Conservation (phyloP, 2,113 vertebrate species). For the Calyptommatus sinebrachiatus region DNA sequence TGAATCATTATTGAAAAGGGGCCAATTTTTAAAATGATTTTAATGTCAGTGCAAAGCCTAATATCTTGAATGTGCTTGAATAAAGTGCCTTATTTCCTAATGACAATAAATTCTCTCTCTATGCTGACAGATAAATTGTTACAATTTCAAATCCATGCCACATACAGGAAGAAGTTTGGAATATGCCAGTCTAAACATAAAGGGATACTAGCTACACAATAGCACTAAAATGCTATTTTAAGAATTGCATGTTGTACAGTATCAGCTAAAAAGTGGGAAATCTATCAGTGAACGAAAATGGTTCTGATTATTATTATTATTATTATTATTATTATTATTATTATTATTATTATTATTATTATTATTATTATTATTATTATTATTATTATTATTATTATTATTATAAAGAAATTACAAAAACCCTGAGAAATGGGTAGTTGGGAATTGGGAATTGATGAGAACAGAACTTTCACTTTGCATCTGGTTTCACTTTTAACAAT, state of each 20-base stretch:
- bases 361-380: too few relatives aligned
- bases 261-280: slow-evolving; percentile 40
- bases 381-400: too few relatives aligned
- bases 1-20: background rate
- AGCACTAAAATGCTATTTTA: slow-evolving; percentile 7
- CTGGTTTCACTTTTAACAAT: background rate
- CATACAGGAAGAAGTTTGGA: background rate
- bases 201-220: background rate
- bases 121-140: slow-evolving; percentile 20
- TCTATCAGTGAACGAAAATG: slow-evolving; percentile 29
- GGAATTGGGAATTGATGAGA: background rate
- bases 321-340: background rate
- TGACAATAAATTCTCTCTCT: background rate
- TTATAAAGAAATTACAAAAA: background rate
- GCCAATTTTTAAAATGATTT: background rate
- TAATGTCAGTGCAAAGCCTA: background rate
- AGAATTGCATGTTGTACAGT: slow-evolving; percentile 27
- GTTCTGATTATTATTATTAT: background rate
- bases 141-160: slow-evolving; percentile 15
- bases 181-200: background rate
- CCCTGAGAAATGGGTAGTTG: background rate
- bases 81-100: background rate
- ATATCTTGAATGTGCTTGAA: background rate
- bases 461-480: background rate
- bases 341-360: background rate